Evolutionary conservation across 2,797 vertebrate genomes (phyloP), one percentile per base, ranked within the genome.

Genomic region (Aphelocoma californica): DNA sequence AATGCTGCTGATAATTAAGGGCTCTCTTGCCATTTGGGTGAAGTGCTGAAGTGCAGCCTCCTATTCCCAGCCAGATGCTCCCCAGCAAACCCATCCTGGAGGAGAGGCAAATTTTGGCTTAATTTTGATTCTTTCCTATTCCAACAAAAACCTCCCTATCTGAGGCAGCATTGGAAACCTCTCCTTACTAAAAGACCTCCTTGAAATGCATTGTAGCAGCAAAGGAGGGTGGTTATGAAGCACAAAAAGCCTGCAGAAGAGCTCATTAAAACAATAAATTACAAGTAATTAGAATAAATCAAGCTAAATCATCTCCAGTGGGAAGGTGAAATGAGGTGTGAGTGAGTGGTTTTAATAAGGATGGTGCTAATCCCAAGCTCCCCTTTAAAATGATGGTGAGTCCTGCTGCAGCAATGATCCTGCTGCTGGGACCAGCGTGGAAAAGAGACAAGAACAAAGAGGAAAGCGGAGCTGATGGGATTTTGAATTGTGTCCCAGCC

Each of bases 201-300:
- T 96, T 81, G 75, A 91, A 95, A 82, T 0, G 2, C 77, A 54
- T 80, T 90, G 34, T 26, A 85, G 82, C 84, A 89, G 75, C 81
- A 2, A 7, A 93, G 81, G 73, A 92, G 75, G 54, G 62, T 86
- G 78, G 88, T 57, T 95, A 47, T 56, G 71, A 90, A 92, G 87
- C 92, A 95, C 86, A 83, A 28, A 91, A 97, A 95, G 79, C 95
- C 95, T 93, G 95, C 75, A 90, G 91, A 97, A 94, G 94, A 95
- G 93, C 94, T 97, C 96, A 95, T 97, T 97, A 96, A 96, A 95
- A 92, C 88, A 93, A 96, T 96, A 97, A 96, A 95, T 97, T 96
- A 95, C 51, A 40, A 77, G 81, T 95, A 95, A 96, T 95, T 97
- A 96, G 92, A 95, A 97, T 94, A 92, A 97, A 97, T 96, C 93